Percentiles rank a stretch among this genome's conserved stretches.
phyloP scores from a whole-genome alignment of 2,797 vertebrate species.

The Geotrypetes seraphini region DNA sequence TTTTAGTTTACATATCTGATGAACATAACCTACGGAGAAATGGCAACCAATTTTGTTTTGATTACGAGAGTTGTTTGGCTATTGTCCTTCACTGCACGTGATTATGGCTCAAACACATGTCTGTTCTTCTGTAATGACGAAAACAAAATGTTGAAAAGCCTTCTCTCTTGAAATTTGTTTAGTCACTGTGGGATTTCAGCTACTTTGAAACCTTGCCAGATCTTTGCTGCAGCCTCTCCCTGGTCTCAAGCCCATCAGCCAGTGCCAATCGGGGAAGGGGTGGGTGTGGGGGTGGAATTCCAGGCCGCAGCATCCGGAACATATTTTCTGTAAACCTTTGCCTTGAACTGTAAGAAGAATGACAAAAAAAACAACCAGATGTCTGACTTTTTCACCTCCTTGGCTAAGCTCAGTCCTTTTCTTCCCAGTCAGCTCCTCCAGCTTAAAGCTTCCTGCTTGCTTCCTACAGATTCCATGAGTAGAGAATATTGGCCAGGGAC shows the following conservation, averaged over 20 bases:
- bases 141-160: too few relatives aligned
- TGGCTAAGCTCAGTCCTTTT: constrained; percentile 35
- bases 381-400: constrained; percentile 50
- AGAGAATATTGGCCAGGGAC: too few relatives aligned
- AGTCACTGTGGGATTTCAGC: constrained; percentile 4
- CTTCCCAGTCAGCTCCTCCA: constrained; percentile 13
- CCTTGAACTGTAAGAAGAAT: constrained; percentile 27
- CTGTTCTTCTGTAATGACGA: too few relatives aligned
- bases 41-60: too few relatives aligned
- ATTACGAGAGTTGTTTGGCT: too few relatives aligned
- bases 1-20: too few relatives aligned
- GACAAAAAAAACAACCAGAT: constrained; percentile 41
- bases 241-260: neutral
- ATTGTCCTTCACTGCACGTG: neutral
- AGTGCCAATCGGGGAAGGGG: accelerated
- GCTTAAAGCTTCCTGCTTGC: too few relatives aligned
- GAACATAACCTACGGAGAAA: too few relatives aligned
- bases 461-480: too few relatives aligned
- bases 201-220: constrained; percentile 4
- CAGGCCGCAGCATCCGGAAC: too few relatives aligned
- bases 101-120: neutral
- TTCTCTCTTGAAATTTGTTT: neutral
- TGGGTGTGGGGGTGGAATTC: too few relatives aligned
- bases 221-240: neutral
- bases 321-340: constrained; percentile 1